These are phyloP conservation scores for Drosophila pegasa DNA, from an alignment of 2,888 invertebrate genomes.

Conservation along the genomic window DNA sequence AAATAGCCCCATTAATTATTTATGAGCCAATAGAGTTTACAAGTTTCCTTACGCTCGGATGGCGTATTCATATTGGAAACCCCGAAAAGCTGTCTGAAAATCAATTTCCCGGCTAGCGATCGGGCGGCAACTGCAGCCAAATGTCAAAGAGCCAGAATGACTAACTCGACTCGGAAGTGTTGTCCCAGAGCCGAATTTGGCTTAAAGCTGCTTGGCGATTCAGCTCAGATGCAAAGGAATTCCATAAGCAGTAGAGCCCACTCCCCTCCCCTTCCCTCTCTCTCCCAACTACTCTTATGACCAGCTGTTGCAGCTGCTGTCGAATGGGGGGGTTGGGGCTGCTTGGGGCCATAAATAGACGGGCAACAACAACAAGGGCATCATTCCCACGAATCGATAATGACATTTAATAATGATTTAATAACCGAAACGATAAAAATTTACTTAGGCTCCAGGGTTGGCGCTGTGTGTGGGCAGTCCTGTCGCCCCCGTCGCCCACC, in stretches of 20 bases:
- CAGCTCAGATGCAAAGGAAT: conserved; percentile 35
- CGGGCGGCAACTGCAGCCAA: conserved; percentile 51
- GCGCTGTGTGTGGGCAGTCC: conserved; percentile 9
- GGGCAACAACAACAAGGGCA: background rate
- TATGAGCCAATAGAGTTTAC: conserved; percentile 12
- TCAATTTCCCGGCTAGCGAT: conserved; percentile 13
- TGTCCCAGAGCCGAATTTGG: conserved; percentile 52
- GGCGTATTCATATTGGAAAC: conserved; percentile 5
- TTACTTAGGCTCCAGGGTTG: conserved; percentile 49
- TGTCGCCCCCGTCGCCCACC: background rate
- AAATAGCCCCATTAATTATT: conserved; percentile 11
- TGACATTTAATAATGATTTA: conserved; percentile 72
- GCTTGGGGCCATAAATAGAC: conserved; percentile 27
- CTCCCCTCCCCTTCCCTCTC: background rate
- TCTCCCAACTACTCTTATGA: background rate
- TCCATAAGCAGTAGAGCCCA: conserved; percentile 39
- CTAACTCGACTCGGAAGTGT: conserved; percentile 63
- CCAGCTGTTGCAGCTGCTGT: conserved; percentile 20
- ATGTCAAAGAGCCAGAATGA: conserved; percentile 43
- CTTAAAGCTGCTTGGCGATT: conserved; percentile 42
- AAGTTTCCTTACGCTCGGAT: conserved; percentile 5
- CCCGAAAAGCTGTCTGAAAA: conserved; percentile 8
- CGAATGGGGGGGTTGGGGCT: too few species aligned
- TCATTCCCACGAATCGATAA: conserved; percentile 78
- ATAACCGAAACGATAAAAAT: conserved; percentile 65